Evolutionary conservation across 2,113 vertebrate species (phyloP), one percentile per base, ranked within the genome.

Genomic region (Pseudolaguvia tuberculata): DNA sequence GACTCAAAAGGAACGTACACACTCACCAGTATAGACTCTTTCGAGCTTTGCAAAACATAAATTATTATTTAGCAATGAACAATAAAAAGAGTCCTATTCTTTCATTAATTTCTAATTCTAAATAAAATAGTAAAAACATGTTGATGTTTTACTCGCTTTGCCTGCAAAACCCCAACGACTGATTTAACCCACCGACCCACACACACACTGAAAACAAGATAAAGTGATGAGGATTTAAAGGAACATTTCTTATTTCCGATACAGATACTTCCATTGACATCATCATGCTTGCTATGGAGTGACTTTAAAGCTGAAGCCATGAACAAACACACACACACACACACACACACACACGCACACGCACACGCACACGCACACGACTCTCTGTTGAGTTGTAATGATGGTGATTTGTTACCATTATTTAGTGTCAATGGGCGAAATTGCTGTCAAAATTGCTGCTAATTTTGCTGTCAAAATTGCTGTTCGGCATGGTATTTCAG

Each of bases 401-500:
- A 72, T 59, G 48, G 48, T 72, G 31, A 72, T 72, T 72, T 72
- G 39, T 50, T 48, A 42, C 14, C 39, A 58, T 72, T 59, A 72
- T 59, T 29, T 45, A 48, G 7, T 72, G 56, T 47, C 55, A 59
- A 8, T 42, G 42, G 42, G 56, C 55, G 59, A 31, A 47, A 57
- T 6, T 45, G 53, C 63, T 66, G 45, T 25, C 63, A 66, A 48
- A 35, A 69, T 35, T 52, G 18, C 45, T n/a, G 14, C 20, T n/a
- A 21, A 45, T 53, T n/a, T 6, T 45, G 53, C 63, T 66, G 45
- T 25, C 63, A 66, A 48, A 35, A 69, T 35, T 52, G 18, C 45
- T n/a, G 14, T 13, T n/a, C 42, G 48, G 35, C 48, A 69, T 35
- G 50, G 50, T n/a, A 69, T 52, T 52, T 35, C 29, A 53, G 31